Evolutionary conservation across 2,797 vertebrate species (phyloP).

Genomic region (Carcharodon carcharias): DNA sequence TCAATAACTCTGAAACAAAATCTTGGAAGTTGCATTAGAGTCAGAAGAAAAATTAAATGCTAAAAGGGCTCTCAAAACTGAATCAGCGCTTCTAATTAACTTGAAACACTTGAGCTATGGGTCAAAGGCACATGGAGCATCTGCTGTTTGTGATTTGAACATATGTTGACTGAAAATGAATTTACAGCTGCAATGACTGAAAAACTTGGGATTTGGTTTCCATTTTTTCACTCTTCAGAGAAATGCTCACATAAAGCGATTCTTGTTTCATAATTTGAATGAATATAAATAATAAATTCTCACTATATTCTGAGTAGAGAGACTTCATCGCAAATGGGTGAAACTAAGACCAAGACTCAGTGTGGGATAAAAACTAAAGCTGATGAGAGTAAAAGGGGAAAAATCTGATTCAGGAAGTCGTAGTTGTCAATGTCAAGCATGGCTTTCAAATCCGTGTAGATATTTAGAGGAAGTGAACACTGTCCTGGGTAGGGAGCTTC

Average conservation of each 20-base stretch:
- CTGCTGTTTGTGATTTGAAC: neutral
- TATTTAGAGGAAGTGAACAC: neutral
- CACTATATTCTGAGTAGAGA: neutral
- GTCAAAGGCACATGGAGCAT: neutral
- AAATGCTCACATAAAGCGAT: neutral
- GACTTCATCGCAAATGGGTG: neutral
- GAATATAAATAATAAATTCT: neutral
- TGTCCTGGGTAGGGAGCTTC: neutral
- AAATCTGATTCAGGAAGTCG: neutral
- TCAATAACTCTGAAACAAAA: neutral
- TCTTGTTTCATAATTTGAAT: neutral
- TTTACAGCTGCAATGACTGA: neutral
- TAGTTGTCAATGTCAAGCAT: neutral
- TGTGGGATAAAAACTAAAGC: neutral
- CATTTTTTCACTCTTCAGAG: neutral
- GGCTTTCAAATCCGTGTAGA: neutral
- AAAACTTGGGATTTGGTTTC: neutral
- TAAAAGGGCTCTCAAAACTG: neutral
- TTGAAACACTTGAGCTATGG: neutral
- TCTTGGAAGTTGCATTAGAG: neutral
- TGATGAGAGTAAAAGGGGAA: neutral
- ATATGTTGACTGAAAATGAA: neutral
- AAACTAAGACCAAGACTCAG: neutral
- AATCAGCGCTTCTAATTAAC: neutral
- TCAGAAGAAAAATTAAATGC: neutral